A percentile compares a stretch with the other conserved stretches of the same genome.
These are phyloP conservation scores for Xerus inauris DNA, from an alignment of 2,113 vertebrate species.

Conservation along the genomic window DNA sequence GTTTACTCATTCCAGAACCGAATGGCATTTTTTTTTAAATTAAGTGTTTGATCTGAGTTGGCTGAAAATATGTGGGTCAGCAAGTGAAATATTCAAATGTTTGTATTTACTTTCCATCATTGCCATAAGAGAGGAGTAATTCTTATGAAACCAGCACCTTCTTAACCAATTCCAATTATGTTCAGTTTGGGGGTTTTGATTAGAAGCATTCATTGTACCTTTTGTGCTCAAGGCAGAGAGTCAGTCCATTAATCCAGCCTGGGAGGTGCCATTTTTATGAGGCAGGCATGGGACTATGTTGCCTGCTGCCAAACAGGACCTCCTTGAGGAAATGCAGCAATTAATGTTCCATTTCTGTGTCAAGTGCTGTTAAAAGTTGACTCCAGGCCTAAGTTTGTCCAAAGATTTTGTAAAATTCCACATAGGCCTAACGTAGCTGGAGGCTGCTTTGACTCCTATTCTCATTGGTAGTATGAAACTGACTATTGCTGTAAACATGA, in stretches of 20 bases:
- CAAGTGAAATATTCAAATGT: slow-evolving; percentile 52
- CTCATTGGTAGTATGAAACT: background rate
- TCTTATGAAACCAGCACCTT: background rate
- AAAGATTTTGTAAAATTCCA: slow-evolving; percentile 58
- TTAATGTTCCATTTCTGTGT: slow-evolving; percentile 68
- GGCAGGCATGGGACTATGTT: background rate
- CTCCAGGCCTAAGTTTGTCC: slow-evolving; percentile 42
- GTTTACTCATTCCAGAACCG: slow-evolving; percentile 17
- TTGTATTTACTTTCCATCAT: slow-evolving; percentile 9
- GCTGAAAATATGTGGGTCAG: slow-evolving; percentile 55
- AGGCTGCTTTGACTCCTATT: background rate
- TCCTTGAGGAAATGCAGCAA: slow-evolving; percentile 63
- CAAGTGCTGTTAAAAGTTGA: slow-evolving; percentile 49
- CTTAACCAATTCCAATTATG: background rate
- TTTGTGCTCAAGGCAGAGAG: background rate
- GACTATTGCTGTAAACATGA: background rate
- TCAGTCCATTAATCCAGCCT: slow-evolving; percentile 54
- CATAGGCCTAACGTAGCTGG: background rate
- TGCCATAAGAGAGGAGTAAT: background rate
- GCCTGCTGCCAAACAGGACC: slow-evolving; percentile 63
- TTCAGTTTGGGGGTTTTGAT: background rate
- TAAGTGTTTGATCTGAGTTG: slow-evolving; percentile 37
- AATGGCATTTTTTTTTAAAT: slow-evolving; percentile 38
- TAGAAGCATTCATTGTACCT: background rate
- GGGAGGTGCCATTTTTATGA: slow-evolving; percentile 36